Conservation (phyloP, 2,797 vertebrate genomes). For the Sebastes vulpes region DNA sequence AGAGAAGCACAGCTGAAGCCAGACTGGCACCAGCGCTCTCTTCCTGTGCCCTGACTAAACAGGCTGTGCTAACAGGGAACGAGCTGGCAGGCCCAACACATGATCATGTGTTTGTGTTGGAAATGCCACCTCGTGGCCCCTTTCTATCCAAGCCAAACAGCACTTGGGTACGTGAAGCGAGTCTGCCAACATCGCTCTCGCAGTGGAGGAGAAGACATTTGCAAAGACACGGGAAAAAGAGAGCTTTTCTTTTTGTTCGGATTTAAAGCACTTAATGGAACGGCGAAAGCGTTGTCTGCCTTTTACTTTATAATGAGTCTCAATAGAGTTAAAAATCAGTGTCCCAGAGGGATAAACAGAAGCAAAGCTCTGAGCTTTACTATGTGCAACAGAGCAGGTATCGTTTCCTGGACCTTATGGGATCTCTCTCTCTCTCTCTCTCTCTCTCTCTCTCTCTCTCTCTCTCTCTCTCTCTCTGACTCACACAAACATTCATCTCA, state of each 20-base stretch:
- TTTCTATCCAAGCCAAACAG: constrained; percentile 73
- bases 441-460: neutral
- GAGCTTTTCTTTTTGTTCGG: constrained; percentile 15
- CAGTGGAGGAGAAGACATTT: constrained; percentile 32
- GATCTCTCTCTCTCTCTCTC: constrained; percentile 16
- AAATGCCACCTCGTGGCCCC: constrained; percentile 65
- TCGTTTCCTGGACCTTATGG: constrained; percentile 40
- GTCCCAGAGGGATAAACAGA: constrained; percentile 62
- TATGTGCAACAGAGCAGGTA: constrained; percentile 36
- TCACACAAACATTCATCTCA: constrained; percentile 10
- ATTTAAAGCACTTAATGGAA: constrained; percentile 54
- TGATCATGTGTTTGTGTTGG: constrained; percentile 73
- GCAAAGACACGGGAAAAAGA: constrained; percentile 16
- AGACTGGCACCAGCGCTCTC: constrained; percentile 62
- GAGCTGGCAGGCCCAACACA: constrained; percentile 56
- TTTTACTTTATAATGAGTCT: constrained; percentile 77
- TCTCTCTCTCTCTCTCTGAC: neutral
- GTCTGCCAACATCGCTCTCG: constrained; percentile 51
- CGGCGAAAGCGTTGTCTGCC: constrained; percentile 39
- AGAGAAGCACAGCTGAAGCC: constrained; percentile 64
- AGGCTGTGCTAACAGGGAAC: constrained; percentile 78
- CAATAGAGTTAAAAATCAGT: constrained; percentile 62
- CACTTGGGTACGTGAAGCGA: constrained; percentile 35
- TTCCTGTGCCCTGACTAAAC: constrained; percentile 67
- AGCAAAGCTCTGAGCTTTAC: constrained; percentile 4